Evolutionary conservation across 2,113 vertebrate genomes (phyloP).

Genomic region (Progne subis): DNA sequence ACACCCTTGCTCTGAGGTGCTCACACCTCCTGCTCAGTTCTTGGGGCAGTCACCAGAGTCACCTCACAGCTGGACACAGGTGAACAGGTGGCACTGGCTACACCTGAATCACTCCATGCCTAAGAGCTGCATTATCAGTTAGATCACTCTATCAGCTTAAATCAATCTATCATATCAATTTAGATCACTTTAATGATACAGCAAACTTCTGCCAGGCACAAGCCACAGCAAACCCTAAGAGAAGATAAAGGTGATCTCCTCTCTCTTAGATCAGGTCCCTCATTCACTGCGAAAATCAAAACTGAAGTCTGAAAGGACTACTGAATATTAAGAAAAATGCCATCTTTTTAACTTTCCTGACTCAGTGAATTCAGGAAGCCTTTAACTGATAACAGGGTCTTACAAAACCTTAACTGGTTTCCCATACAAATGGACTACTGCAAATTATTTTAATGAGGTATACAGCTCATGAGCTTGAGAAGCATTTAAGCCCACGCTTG

Average conservation of each 20-base stretch:
- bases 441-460: background rate
- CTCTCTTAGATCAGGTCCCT: background rate
- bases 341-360: background rate
- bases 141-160: background rate
- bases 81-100: background rate
- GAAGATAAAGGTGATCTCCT: background rate
- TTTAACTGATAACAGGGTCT: background rate
- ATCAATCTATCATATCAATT: background rate
- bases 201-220: background rate
- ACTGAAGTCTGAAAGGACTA: background rate
- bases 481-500: background rate
- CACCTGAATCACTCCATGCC: background rate
- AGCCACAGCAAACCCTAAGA: background rate
- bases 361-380: background rate
- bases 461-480: background rate
- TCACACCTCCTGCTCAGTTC: background rate
- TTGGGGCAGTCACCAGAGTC: background rate
- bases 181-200: background rate
- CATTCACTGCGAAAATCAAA: background rate
- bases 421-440: background rate
- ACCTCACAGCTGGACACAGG: background rate
- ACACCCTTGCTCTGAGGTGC: fast-evolving
- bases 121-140: background rate
- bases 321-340: background rate
- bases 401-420: background rate